Percentiles rank a stretch among this genome's conserved stretches.
These are phyloP conservation scores for Brachyrhaphis roseni DNA, from an alignment of 2,797 vertebrate genomes.

Conservation along the genomic window DNA sequence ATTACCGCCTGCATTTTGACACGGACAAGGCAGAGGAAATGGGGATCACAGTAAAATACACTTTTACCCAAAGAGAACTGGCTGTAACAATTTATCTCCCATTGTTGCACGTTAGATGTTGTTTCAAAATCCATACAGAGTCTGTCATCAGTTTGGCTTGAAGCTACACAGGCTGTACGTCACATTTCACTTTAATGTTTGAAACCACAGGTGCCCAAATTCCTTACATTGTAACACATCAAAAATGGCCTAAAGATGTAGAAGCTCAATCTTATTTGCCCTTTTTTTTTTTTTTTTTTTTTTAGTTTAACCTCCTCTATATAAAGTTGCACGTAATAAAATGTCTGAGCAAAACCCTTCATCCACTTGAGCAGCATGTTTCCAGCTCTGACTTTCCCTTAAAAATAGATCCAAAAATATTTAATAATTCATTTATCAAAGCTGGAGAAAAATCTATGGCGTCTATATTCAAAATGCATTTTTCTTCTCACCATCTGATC, in stretches of 20 bases:
- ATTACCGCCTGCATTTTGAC: slow-evolving; percentile 20
- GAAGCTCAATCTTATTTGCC: background rate
- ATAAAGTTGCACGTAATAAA: background rate
- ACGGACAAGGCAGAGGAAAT: slow-evolving; percentile 7
- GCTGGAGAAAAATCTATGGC: background rate
- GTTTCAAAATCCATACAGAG: background rate
- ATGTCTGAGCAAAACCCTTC: background rate
- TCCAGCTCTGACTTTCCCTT: background rate
- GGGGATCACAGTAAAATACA: background rate
- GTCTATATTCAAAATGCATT: background rate
- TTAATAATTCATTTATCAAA: background rate
- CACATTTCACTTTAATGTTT: background rate
- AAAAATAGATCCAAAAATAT: background rate
- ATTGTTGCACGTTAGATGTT: background rate
- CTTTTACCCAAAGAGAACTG: background rate
- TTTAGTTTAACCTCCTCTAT: background rate
- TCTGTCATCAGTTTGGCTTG: slow-evolving; percentile 1
- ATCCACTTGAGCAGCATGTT: background rate
- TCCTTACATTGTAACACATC: background rate
- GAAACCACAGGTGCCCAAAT: background rate
- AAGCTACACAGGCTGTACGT: background rate
- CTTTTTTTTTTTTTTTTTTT: background rate
- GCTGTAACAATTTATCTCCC: background rate
- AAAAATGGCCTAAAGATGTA: background rate
- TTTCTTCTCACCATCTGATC: background rate